Evolutionary conservation across 2,888 invertebrate genomes (phyloP), one percentile per base, ranked within the genome.

Genomic region (Poecilobothrus nobilitatus): DNA sequence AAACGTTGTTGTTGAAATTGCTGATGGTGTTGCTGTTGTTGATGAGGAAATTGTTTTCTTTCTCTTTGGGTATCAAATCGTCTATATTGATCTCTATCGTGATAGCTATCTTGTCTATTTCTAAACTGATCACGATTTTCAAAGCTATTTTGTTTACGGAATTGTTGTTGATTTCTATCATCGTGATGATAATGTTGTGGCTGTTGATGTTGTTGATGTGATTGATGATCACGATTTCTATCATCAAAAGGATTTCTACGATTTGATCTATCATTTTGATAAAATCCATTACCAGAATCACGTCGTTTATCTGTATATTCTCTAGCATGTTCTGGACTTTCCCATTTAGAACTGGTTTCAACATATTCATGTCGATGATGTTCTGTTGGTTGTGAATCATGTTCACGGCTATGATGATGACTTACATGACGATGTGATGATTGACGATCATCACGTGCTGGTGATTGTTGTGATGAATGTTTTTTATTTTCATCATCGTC

Each of bases 261-360:
- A n/a, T 53, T 1, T 64, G 62, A 8, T 69, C 65, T 21, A 62
- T 41, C 22, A 53, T 53, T 18, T 12, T 53, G 15, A n/a, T 53
- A 53, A 53, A 53, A 53, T 44, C 61, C 63, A 22, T 67, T 34
- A 33, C 65, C 34, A 37, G 70, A 41, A 9, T 70, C 66, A 2
- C 69, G 68, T 34, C 53, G 63, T 62, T 68, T 37, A 5, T 68
- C 69, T 4, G 63, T 64, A 53, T 21, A 63, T 71, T 68, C 27
- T 64, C 22, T 37, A 65, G 71, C 67, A 71, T 67, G 61, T 10
- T 71, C 71, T 1, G 74, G 78, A 67, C 78, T 78, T 21, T 78
- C 79, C 78, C 78, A 78, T 66, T 77, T 78, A 8, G 78, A 78
- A 62, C 75, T 75, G 67, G 73, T 72, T 6, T 70, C 70, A 44